Conservation (phyloP, 2,113 vertebrate genomes). For the Thomomys bottae region DNA sequence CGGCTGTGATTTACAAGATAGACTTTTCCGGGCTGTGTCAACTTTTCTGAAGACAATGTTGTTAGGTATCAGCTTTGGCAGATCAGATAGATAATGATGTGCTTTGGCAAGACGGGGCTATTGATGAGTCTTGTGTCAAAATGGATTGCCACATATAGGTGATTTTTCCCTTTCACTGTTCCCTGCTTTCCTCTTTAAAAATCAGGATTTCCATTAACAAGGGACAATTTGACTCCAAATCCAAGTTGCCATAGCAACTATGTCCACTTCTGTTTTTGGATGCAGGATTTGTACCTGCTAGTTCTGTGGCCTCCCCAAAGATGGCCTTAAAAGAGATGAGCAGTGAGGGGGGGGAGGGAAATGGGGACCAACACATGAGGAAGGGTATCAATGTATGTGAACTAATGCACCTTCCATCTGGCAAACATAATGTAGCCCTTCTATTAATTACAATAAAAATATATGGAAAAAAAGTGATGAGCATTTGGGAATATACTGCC, state of each 20-base stretch:
- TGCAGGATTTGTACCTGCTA: neutral
- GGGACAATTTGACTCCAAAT: conserved; percentile 72
- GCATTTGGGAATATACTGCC: neutral
- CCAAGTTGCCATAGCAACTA: neutral
- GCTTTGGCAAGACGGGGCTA: conserved; percentile 65
- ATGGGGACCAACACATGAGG: no score
- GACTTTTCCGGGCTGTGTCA: conserved; percentile 68
- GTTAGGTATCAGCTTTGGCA: conserved; percentile 78
- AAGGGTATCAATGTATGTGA: no score
- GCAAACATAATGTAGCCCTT: no score
- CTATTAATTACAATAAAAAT: no score
- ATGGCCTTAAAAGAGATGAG: conserved; percentile 59
- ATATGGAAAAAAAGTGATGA: no score
- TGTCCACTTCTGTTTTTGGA: neutral
- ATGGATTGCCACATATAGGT: conserved; percentile 56
- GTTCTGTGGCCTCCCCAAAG: neutral
- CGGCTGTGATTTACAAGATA: conserved; percentile 77
- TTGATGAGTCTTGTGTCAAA: conserved; percentile 80
- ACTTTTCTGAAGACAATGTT: conserved; percentile 70
- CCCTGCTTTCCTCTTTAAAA: conserved; percentile 52
- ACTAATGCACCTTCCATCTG: no score
- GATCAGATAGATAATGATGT: conserved; percentile 80
- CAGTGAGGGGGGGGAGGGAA: no score
- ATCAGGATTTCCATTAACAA: conserved; percentile 67
- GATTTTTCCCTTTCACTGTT: conserved; percentile 43